Percentiles rank a stretch among this genome's conserved stretches.
These are phyloP conservation scores for Poicephalus meyeri DNA, from an alignment of 2,113 vertebrate genomes.

Conservation along the genomic window DNA sequence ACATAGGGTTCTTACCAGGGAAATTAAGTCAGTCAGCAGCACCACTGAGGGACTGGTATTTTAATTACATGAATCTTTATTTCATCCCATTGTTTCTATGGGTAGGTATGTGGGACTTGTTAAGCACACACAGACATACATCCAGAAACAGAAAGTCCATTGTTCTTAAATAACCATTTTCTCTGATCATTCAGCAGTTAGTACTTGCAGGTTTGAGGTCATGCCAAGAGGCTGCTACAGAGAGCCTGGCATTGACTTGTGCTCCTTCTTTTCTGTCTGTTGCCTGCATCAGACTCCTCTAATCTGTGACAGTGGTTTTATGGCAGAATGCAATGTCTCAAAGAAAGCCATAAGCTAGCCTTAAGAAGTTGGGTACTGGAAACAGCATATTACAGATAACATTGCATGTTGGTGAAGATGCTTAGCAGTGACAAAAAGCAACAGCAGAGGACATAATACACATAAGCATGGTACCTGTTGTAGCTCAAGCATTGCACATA, in stretches of 20 bases:
- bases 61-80: not conserved
- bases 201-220: not conserved
- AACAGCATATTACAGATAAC: rapidly evolving
- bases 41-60: not conserved
- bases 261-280: not conserved
- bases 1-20: not conserved
- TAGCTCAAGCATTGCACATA: not conserved
- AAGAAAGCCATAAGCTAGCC: not conserved
- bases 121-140: not conserved
- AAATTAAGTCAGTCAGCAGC: not conserved
- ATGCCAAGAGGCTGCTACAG: not conserved
- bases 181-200: not conserved
- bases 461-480: not conserved
- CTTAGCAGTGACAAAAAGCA: not conserved
- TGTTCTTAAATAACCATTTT: not conserved
- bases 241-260: not conserved
- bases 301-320: not conserved
- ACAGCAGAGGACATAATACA: not conserved
- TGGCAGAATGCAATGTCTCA: not conserved
- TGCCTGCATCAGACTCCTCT: not conserved
- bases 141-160: not conserved
- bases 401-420: not conserved
- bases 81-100: not conserved
- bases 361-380: not conserved
- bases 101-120: not conserved